Base-by-base conservation (phyloP, 2,888 invertebrate species). In the Gibbula magus region DNA sequence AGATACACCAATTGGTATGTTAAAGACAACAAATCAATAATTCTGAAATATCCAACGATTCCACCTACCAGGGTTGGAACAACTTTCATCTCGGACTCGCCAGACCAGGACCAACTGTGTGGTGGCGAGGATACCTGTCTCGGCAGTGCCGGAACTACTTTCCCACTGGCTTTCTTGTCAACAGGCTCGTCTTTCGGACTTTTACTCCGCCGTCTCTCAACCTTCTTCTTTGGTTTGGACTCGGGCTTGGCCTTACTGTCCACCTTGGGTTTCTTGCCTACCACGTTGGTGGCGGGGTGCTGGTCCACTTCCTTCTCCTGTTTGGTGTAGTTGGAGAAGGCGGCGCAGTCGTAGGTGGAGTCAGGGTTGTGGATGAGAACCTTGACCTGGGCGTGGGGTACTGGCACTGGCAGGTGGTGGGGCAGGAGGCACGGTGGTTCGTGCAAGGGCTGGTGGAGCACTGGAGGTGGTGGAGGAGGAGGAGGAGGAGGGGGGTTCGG, bases 51-150 rank as follows among this genome's bases (percentile, higher is more conserved):
- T 10, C 1, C 45, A 1, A 45, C 4, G 13, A 7, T 83, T 66
- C 78, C 82, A 74, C 81, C 61, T 54, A 83, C 82, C 39, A 83
- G 61, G 66, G 84, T 85, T 3, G 81, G 87, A 7, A 91, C 83
- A 29, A 83, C 83, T 81, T 87, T 88, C 75, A 83, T 81, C 32
- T 88, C 86, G 13, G 88, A 85, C 29, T 87, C 86, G 16, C 89
- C 89, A 16, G 84, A 78, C 87, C 89, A 89, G 20, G 82, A 82
- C 91, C 91, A 91, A 22, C 89, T 89, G 83, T 89, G 89, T 56
- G 81, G 79, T 3, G 86, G 82, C 45, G 83, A 80, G 78, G 80
- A 79, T 32, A 76, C 81, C 56, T 82, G 81, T 29, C 81, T 81
- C 61, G 83, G 82, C 45, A 79, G 80, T 29, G 66, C 54, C 13